Percentiles rank a stretch among this genome's conserved stretches.
Conservation (phyloP, 2,888 invertebrate genomes). For the Eupithecia exiguata region DNA sequence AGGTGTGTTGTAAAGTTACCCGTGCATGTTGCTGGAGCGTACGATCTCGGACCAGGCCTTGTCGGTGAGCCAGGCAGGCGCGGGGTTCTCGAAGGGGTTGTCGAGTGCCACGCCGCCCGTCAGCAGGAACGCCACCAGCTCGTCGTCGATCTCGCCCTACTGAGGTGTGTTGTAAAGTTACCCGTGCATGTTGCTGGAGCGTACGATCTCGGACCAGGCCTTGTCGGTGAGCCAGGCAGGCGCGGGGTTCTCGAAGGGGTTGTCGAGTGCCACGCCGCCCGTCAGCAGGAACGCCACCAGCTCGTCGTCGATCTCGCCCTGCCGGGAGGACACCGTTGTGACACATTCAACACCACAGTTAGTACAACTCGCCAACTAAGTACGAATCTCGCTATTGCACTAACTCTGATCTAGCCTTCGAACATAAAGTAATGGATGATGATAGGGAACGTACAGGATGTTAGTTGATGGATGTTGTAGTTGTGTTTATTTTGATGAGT, state of each 20-base stretch:
- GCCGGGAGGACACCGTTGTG: constrained; percentile 6
- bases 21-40: constrained; percentile 85
- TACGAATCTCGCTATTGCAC: too few species aligned
- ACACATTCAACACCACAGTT: background rate
- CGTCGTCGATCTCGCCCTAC: too few species aligned
- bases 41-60: constrained; percentile 95
- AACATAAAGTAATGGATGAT: too few species aligned
- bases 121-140: constrained; percentile 91
- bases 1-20: constrained; percentile 66
- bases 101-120: constrained; percentile 94
- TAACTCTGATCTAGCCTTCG: too few species aligned
- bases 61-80: constrained; percentile 91
- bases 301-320: constrained; percentile 75
- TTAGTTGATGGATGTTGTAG: too few species aligned
- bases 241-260: constrained; percentile 91
- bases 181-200: constrained; percentile 86
- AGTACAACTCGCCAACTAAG: background rate
- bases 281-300: background rate
- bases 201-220: constrained; percentile 93
- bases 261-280: constrained; percentile 91
- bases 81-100: constrained; percentile 92
- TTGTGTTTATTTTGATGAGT: too few species aligned
- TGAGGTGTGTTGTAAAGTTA: constrained; percentile 61
- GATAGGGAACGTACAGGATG: too few species aligned
- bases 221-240: constrained; percentile 93